Evolutionary conservation across 2,113 vertebrate species (phyloP).

Genomic region (Tichodroma muraria): DNA sequence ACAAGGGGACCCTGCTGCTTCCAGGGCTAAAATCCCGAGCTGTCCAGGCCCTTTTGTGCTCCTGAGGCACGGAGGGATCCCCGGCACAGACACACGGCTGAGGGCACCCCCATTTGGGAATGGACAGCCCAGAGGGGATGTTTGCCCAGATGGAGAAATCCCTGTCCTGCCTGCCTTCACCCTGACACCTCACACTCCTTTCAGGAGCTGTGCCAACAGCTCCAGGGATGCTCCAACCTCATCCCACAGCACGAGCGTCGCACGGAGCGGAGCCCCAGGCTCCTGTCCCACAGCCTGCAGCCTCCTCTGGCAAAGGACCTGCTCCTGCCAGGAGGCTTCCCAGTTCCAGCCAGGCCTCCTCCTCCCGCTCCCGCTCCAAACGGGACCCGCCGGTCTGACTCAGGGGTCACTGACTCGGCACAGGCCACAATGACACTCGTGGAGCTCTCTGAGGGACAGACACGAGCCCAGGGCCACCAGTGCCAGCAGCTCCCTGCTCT

Average conservation of each 20-base stretch:
- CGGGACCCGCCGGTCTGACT: neutral
- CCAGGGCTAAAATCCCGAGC: neutral
- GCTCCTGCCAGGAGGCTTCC: neutral
- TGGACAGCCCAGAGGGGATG: neutral
- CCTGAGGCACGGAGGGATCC: neutral
- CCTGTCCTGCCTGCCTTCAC: neutral
- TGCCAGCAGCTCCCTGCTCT: neutral
- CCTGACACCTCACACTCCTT: neutral
- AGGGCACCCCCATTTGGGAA: neutral
- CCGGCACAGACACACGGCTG: neutral
- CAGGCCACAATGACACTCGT: neutral
- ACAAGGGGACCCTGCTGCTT: rapidly evolving
- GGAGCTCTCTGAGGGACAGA: neutral
- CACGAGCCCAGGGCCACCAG: neutral
- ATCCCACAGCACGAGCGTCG: neutral
- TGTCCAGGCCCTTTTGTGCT: rapidly evolving
- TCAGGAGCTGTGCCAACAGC: neutral
- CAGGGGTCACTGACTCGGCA: neutral
- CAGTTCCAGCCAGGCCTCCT: neutral
- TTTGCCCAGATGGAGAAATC: neutral
- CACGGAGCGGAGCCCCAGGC: neutral
- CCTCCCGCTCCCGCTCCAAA: neutral
- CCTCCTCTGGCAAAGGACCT: neutral
- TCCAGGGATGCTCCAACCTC: neutral
- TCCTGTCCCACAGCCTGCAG: neutral